Base-by-base conservation (phyloP, 2,888 invertebrate species). In the Carterocephalus palaemon region DNA sequence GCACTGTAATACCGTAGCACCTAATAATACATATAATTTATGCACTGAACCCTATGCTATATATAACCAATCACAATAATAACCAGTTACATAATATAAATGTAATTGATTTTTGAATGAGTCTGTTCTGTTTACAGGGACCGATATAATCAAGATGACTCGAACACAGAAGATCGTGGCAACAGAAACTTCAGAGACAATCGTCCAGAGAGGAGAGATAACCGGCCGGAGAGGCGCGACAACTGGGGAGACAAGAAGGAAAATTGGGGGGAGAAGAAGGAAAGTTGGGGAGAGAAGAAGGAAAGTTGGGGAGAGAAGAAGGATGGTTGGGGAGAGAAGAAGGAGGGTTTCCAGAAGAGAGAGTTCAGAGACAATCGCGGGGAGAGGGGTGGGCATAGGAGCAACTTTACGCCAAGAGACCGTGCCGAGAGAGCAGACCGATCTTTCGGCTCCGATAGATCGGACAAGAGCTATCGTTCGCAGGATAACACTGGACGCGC, bases 331-430 rank as follows among this genome's bases (percentile, higher is more conserved):
- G 60, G 64, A 10, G 62, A 67, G 17, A 58, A 56, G 45, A 54
- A 56, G 22, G 65, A 67, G 0, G 57, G 56, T 19, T 64, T 59
- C 22, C 65, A 67, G 37, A 70, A 64, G 40, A 51, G 64, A 24
- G 67, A 70, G 7, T 66, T 57, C 10, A 47, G 61, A 4, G 61
- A 62, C 7, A 60, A 60, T 13, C 60, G 59, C 29, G 52, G 51
- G 1, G 76, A 76, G 22, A 60, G 75, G 32, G 50, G 54, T 2
- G 56, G 49, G 1, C 24, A 37, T 24, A 45, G 23, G 23, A 37
- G 73, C 53, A 77, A 79, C 56, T 83, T 83, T 52, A 64, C 69
- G 0, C 84, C 84, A 0, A 62, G 82, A 45, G 83, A 84, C 1
- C 64, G 83, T 6, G 75, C 75, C 0, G 75, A 75, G 0, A 56